Evolutionary conservation across 1,140 invertebrate genomes (phyloP), one percentile per base, ranked within the genome.

Genomic region (Papilio polytes): DNA sequence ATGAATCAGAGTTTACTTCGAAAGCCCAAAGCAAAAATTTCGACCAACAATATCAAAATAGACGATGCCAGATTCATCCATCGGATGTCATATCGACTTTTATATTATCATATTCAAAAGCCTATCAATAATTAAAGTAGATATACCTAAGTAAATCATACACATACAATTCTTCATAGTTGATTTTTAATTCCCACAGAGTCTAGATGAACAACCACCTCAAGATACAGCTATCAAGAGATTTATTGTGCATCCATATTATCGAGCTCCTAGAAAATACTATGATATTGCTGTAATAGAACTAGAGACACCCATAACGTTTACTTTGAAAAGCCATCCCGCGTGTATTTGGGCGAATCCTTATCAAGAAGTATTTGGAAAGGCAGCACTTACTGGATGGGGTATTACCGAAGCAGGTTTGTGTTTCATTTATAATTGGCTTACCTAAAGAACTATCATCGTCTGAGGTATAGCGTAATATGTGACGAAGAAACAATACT

Each of bases 241-340:
- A 46, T 90, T 95, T 9, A 91, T 94, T 36, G 84, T 84, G 12
- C 95, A 96, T 92, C 95, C 95, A 3, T 80, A 92, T 9, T 96
- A 95, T 82, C 84, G 87, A 63, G 78, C 91, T 7, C 91, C 91
- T 0, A 84, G 82, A 15, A 88, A 93, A 26, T 96, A 96, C 84
- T 87, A 90, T 59, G 95, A 95, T 77, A 91, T 95, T 72, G 94
- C 94, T 0, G 70, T 95, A 2, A 72, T 95, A 46, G 85, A 92
- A 82, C 73, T 95, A 20, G 80, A 82, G 3, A 79, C 41, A 70
- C 48, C 31, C 0, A 80, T 89, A 15, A 72, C 9, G 0, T 89
- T 88, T 77, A 80, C 83, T 1, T 85, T 82, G 20, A 74, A 76
- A 12, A 74, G 86, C 3, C 86, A 86, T 78, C 88, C 89, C 9